Percentiles rank a stretch among this genome's conserved stretches.
phyloP scores from a whole-genome alignment of 2,113 vertebrate genomes.

The Eidolon helvum region DNA sequence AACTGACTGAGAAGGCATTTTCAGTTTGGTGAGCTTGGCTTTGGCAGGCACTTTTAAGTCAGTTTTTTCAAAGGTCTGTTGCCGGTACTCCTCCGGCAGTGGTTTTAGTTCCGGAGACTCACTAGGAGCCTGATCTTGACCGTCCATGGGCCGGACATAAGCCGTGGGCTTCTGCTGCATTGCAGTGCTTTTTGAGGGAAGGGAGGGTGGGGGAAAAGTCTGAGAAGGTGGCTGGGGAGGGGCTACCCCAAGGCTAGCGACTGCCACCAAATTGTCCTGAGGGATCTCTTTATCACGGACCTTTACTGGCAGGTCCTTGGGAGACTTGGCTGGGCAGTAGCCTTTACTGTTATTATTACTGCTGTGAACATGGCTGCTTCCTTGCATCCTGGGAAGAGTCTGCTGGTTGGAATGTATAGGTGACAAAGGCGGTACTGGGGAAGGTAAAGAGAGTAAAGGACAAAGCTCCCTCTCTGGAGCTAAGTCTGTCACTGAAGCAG shows the following conservation, averaged over 20 bases:
- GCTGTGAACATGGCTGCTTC: constrained; percentile 57
- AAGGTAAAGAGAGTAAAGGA: constrained; percentile 82
- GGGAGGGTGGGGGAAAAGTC: constrained; percentile 86
- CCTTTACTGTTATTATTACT: constrained; percentile 67
- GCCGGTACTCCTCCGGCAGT: constrained; percentile 82
- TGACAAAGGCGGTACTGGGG: constrained; percentile 82
- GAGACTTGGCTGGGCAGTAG: constrained; percentile 71
- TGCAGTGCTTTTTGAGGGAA: constrained; percentile 88
- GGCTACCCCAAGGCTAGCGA: constrained; percentile 76
- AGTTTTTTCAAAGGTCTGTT: constrained; percentile 81
- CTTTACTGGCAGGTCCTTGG: constrained; percentile 65
- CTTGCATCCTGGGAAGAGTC: constrained; percentile 76
- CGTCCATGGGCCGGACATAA: constrained; percentile 97
- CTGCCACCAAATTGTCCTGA: constrained; percentile 70
- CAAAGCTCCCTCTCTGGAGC: constrained; percentile 73
- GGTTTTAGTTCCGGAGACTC: constrained; percentile 92
- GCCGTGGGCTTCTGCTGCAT: constrained; percentile 96
- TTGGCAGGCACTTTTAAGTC: constrained; percentile 86
- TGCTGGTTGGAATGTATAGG: constrained; percentile 88
- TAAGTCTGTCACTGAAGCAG: constrained; percentile 15
- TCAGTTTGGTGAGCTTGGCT: constrained; percentile 85
- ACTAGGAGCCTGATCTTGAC: constrained; percentile 90
- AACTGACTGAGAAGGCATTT: constrained; percentile 84
- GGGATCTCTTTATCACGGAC: constrained; percentile 75
- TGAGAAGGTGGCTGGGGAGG: constrained; percentile 85